These are phyloP conservation scores for Sturnira hondurensis DNA, from an alignment of 2,113 vertebrate species.

Conservation along the genomic window DNA sequence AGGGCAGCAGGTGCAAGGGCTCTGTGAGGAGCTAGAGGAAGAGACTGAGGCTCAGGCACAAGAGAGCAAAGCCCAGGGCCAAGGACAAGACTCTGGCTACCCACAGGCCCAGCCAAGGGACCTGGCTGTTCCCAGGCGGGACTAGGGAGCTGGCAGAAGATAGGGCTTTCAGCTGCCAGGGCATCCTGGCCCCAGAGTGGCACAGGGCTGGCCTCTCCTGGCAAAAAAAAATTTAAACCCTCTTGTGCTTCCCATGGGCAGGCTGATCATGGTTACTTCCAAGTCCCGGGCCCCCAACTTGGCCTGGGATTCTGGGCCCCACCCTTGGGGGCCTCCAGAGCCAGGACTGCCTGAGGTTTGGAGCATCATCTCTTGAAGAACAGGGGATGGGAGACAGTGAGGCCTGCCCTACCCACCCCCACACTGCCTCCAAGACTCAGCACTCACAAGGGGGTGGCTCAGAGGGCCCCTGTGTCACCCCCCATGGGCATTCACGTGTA, in stretches of 20 bases:
- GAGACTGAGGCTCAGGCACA: background rate
- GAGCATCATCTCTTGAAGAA: background rate
- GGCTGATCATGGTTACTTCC: background rate
- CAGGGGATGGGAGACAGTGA: background rate
- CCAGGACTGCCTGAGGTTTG: background rate
- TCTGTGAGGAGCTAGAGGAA: background rate
- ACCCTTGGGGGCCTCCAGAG: background rate
- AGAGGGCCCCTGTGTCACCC: background rate
- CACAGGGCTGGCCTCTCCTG: background rate
- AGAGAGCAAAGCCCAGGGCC: background rate
- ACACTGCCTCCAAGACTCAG: background rate
- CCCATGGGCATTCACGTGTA: accelerated
- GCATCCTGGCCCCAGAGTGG: background rate
- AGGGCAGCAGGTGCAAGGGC: background rate
- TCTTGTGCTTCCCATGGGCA: background rate
- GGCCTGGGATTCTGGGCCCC: background rate
- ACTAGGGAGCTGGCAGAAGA: background rate
- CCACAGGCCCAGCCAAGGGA: background rate
- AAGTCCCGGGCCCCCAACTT: background rate
- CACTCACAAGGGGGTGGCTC: background rate
- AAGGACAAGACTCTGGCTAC: background rate
- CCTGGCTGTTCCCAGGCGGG: background rate
- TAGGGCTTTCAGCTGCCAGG: background rate
- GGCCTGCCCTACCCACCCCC: background rate
- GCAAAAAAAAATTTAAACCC: background rate